A percentile compares a stretch with the other conserved stretches of the same genome.
Conservation (phyloP, 1,140 invertebrate genomes). For the Drosophila subobscura region DNA sequence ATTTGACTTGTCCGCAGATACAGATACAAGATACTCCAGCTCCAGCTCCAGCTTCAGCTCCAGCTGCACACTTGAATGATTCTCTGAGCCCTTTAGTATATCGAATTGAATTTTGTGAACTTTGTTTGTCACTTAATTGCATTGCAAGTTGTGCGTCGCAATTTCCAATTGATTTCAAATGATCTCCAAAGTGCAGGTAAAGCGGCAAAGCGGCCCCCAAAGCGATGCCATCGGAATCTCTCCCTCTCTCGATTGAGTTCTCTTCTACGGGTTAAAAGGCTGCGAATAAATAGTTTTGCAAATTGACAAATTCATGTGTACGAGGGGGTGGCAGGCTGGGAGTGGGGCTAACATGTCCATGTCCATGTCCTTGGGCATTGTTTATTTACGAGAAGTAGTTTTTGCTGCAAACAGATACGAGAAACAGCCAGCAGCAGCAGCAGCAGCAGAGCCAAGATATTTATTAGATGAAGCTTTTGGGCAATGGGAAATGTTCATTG, state of each 20-base stretch:
- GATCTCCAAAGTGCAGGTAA: conserved; percentile 67
- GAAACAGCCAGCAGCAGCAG: too few species aligned
- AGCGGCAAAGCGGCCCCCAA: conserved; percentile 33
- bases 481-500: too few species aligned
- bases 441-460: too few species aligned
- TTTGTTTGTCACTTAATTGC: conserved; percentile 80
- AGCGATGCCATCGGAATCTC: conserved; percentile 12
- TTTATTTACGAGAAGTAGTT: neutral
- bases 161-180: conserved; percentile 66
- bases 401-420: neutral
- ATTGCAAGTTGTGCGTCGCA: conserved; percentile 67
- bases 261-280: conserved; percentile 17
- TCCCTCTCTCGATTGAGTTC: conserved; percentile 30
- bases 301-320: conserved; percentile 52
- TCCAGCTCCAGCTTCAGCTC: too few species aligned
- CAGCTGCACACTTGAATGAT: conserved; percentile 4
- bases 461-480: too few species aligned
- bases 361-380: too few species aligned
- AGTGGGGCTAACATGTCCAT: too few species aligned
- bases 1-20: conserved; percentile 50
- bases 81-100: conserved; percentile 23
- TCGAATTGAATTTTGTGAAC: conserved; percentile 73
- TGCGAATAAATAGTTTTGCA: conserved; percentile 46
- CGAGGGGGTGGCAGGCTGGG: too few species aligned
- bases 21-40: conserved; percentile 12